phyloP scores from a whole-genome alignment of 2,113 vertebrate species.

The Eubucco bourcierii region DNA sequence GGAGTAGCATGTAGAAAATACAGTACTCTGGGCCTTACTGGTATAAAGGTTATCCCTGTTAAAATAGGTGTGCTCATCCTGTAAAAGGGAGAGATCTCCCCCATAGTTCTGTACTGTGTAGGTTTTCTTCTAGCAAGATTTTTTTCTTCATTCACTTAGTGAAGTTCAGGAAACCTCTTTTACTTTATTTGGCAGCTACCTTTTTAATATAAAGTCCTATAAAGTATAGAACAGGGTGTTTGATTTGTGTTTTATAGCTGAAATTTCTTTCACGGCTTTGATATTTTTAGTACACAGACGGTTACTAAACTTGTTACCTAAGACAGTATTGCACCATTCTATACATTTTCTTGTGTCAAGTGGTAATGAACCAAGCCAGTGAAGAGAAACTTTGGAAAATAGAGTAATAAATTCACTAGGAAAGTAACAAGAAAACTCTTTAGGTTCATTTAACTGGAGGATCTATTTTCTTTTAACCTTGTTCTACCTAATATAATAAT shows the following conservation, averaged over 20 bases:
- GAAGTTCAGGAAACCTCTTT: background rate
- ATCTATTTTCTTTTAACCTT: background rate
- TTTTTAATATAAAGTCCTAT: background rate
- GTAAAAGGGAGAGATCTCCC: too few species aligned
- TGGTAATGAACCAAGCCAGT: background rate
- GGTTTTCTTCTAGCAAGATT: background rate
- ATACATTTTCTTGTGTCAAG: background rate
- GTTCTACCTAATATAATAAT: background rate
- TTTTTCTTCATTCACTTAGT: background rate
- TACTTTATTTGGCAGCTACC: background rate
- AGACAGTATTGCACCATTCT: background rate
- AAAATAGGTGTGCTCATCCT: background rate
- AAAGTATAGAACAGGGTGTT: too few species aligned
- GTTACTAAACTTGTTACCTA: background rate
- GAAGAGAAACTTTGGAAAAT: background rate
- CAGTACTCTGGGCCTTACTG: background rate
- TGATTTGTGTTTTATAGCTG: too few species aligned
- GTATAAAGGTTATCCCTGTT: background rate
- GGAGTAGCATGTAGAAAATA: background rate
- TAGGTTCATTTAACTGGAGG: background rate
- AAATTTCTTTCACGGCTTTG: background rate
- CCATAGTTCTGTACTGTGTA: too few species aligned
- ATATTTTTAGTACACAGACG: background rate
- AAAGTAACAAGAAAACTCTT: background rate
- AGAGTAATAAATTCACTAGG: background rate